Percentiles rank a stretch among this genome's conserved stretches.
Conservation (phyloP, 2,888 invertebrate species). For the Frankliniella intonsa region DNA sequence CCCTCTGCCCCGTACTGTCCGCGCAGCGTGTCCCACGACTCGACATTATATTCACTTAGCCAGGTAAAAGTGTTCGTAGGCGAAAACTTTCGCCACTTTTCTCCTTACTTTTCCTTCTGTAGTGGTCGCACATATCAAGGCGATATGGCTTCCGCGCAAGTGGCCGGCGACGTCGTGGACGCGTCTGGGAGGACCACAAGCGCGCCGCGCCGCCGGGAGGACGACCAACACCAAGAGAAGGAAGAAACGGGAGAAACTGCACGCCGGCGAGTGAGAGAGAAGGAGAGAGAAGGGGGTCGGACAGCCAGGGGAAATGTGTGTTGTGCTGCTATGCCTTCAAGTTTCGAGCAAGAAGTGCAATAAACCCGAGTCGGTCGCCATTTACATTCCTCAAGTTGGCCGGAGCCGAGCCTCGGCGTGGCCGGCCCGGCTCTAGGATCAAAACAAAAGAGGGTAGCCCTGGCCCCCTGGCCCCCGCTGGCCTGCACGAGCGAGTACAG, state of each 20-base stretch:
- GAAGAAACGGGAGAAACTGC: neutral
- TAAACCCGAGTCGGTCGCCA: neutral
- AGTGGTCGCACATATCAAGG: too few species aligned
- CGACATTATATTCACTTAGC: too few species aligned
- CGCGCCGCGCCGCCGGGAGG: neutral
- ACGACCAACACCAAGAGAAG: too few species aligned
- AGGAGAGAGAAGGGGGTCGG: neutral
- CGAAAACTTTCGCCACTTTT: too few species aligned
- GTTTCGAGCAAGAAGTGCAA: constrained; percentile 6
- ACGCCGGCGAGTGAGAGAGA: neutral
- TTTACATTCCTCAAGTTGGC: neutral
- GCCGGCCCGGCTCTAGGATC: neutral
- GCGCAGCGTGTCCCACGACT: too few species aligned
- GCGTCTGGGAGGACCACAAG: neutral
- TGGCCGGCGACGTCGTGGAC: neutral
- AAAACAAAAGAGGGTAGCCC: neutral
- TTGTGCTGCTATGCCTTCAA: neutral
- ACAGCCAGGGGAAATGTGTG: neutral
- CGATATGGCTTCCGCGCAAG: too few species aligned
- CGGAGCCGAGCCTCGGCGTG: neutral
- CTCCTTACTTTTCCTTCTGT: too few species aligned
- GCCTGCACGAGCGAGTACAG: neutral
- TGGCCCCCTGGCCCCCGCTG: neutral
- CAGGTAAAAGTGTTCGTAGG: too few species aligned
- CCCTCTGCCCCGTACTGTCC: too few species aligned